Conservation (phyloP, 2,113 vertebrate species). For the Osmerus eperlanus region DNA sequence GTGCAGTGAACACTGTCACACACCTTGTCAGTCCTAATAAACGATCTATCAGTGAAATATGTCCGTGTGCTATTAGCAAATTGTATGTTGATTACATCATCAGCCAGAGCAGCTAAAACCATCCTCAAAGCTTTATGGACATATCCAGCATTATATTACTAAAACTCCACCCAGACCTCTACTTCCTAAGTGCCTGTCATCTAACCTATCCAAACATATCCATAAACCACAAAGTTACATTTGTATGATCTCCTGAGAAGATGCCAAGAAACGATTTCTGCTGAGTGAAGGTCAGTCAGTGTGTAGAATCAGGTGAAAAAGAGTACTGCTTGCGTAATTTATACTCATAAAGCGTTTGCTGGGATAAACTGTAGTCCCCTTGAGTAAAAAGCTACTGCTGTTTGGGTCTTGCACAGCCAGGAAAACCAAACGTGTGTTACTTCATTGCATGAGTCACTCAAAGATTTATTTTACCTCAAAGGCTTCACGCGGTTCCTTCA, state of each 20-base stretch:
- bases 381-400: neutral
- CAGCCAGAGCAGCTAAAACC: conserved; percentile 37
- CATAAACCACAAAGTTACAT: neutral
- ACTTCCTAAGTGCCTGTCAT: neutral
- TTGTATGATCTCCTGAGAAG: neutral
- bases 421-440: neutral
- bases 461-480: neutral
- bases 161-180: neutral
- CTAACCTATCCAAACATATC: neutral
- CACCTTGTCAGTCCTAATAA: conserved; percentile 20
- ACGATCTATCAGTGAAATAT: conserved; percentile 38
- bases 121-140: conserved; percentile 16
- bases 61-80: conserved; percentile 39
- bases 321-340: neutral
- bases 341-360: neutral
- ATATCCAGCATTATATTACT: conserved; percentile 13
- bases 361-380: neutral
- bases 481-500: neutral
- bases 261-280: neutral
- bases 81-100: conserved; percentile 52
- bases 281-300: neutral
- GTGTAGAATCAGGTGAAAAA: neutral
- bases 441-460: neutral
- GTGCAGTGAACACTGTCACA: conserved; percentile 27
- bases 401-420: neutral